These are phyloP conservation scores for Drosophila paulistorum DNA, from an alignment of 1,140 invertebrate genomes.

Conservation along the genomic window DNA sequence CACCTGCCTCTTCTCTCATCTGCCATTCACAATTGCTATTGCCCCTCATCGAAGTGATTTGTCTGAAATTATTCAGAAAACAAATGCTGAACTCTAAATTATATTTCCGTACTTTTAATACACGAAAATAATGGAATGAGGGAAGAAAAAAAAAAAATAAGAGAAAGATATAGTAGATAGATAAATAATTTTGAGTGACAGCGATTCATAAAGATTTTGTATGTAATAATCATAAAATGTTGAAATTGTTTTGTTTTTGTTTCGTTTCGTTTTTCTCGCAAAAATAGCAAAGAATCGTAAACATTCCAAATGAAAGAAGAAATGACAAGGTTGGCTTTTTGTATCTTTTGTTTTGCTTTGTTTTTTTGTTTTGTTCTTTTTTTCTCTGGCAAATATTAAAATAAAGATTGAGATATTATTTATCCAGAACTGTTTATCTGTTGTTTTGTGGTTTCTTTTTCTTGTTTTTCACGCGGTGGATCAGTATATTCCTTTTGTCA, in stretches of 20 bases:
- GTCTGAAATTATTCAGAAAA: slow-evolving; percentile 66
- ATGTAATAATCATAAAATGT: slow-evolving; percentile 51
- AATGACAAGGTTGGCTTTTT: slow-evolving; percentile 10
- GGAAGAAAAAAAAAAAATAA: slow-evolving; percentile 11
- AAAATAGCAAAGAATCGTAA: slow-evolving; percentile 34
- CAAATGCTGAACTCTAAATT: slow-evolving; percentile 60
- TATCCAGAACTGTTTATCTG: slow-evolving; percentile 6
- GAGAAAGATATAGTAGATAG: slow-evolving; percentile 10
- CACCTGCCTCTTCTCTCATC: neutral
- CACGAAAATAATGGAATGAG: slow-evolving; percentile 25
- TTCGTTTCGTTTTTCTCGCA: slow-evolving; percentile 15
- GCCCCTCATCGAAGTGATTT: slow-evolving; percentile 64
- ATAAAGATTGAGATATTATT: slow-evolving; percentile 9
- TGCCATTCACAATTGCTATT: neutral
- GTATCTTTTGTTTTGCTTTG: slow-evolving; percentile 10
- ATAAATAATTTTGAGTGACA: slow-evolving; percentile 71
- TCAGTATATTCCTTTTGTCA: neutral
- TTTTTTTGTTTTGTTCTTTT: slow-evolving; percentile 5
- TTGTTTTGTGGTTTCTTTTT: neutral
- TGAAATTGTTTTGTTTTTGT: slow-evolving; percentile 14
- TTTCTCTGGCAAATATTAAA: slow-evolving; percentile 3
- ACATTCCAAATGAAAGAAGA: slow-evolving; percentile 26
- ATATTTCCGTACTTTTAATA: slow-evolving; percentile 66
- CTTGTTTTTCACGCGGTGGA: neutral
- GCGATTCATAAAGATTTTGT: slow-evolving; percentile 51